phyloP scores from a whole-genome alignment of 1,140 invertebrate species.

The Nixonia krombeini region DNA sequence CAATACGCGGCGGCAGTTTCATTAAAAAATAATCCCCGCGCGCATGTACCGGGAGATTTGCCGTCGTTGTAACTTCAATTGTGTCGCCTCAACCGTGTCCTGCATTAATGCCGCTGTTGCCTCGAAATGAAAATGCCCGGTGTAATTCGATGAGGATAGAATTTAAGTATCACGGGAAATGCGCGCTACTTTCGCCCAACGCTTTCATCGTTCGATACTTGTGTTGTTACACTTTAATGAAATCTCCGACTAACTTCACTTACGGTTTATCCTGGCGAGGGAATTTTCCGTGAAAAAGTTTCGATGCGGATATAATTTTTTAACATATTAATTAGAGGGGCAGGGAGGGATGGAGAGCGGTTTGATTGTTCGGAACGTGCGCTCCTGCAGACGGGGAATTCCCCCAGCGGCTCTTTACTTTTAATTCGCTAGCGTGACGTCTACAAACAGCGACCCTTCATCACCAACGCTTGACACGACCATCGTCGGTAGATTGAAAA shows the following conservation, averaged over 20 bases:
- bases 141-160: neutral
- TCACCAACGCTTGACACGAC: slow-evolving; percentile 8
- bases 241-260: too few species aligned
- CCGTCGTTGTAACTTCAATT: neutral
- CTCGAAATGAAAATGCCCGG: neutral
- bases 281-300: too few species aligned
- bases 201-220: too few species aligned
- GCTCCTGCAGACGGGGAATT: slow-evolving; percentile 8
- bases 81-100: neutral
- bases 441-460: slow-evolving; percentile 21
- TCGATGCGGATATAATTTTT: too few species aligned
- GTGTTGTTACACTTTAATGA: too few species aligned
- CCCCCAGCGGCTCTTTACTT: slow-evolving; percentile 25
- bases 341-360: neutral
- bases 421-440: slow-evolving; percentile 21
- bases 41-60: neutral
- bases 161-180: neutral
- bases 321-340: too few species aligned
- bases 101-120: neutral
- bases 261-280: too few species aligned
- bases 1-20: neutral
- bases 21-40: neutral
- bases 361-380: slow-evolving; percentile 8
- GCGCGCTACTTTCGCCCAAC: too few species aligned
- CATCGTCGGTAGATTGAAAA: neutral